phyloP scores from a whole-genome alignment of 2,113 vertebrate genomes.

The Echinops telfairi region DNA sequence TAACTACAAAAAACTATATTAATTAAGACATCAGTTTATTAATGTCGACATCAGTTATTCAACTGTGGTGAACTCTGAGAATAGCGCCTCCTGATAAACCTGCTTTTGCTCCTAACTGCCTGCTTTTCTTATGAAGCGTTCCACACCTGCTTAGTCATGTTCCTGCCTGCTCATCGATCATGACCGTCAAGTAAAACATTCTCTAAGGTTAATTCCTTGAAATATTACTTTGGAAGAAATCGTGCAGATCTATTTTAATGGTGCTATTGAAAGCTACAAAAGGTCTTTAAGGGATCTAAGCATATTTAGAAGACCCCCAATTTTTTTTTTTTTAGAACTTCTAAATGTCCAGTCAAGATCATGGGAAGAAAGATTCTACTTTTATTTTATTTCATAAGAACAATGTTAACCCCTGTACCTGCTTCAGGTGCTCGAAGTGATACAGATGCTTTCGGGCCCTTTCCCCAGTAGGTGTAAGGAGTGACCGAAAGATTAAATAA shows the following conservation, averaged over 20 bases:
- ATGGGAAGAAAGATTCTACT: conserved; percentile 7
- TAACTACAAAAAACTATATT: conserved; percentile 27
- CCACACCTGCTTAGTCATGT: conserved; percentile 28
- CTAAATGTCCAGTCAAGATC: conserved; percentile 3
- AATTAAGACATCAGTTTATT: not conserved
- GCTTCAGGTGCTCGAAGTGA: conserved; percentile 84
- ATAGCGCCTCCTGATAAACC: not conserved
- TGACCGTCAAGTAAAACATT: not conserved
- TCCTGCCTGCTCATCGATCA: not conserved
- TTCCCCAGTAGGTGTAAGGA: conserved; percentile 89
- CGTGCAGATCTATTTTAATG: conserved; percentile 34
- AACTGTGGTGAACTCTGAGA: not conserved
- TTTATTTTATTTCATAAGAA: not conserved
- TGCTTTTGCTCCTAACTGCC: not conserved
- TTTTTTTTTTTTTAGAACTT: conserved; percentile 5
- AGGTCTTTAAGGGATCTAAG: conserved; percentile 38
- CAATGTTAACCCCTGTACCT: conserved; percentile 82
- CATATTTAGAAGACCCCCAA: conserved; percentile 3
- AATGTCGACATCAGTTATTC: not conserved
- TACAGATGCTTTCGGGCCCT: conserved; percentile 82
- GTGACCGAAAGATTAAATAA: conserved; percentile 87
- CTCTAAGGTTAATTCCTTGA: conserved; percentile 38
- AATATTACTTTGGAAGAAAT: conserved; percentile 54
- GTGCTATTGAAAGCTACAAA: conserved; percentile 15
- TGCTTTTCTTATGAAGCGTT: not conserved